Percentiles rank a stretch among this genome's conserved stretches.
Conservation (phyloP, 2,797 vertebrate species). For the Anguilla obscura region DNA sequence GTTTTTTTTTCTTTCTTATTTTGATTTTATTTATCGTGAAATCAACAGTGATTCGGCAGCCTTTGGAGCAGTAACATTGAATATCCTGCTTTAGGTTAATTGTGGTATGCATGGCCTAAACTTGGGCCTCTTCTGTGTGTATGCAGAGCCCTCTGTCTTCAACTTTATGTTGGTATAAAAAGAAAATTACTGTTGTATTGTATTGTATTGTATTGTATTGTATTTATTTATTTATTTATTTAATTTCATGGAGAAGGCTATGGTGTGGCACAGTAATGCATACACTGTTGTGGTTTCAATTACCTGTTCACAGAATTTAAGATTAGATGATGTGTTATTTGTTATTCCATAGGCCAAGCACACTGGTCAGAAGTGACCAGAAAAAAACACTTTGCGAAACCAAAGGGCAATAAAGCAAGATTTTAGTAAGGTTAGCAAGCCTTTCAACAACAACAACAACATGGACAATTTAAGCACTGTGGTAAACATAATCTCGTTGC, state of each 20-base stretch:
- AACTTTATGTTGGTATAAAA: background rate
- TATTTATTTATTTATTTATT: too few species aligned
- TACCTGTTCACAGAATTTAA: too few species aligned
- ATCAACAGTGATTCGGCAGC: background rate
- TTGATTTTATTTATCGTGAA: background rate
- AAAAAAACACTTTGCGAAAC: background rate
- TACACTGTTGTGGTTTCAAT: background rate
- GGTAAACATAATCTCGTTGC: background rate
- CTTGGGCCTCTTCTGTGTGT: background rate
- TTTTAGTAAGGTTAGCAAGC: background rate
- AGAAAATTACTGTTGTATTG: too few species aligned
- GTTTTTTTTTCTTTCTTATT: background rate
- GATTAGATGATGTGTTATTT: background rate
- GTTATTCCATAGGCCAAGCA: background rate
- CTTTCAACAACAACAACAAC: background rate
- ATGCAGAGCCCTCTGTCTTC: background rate
- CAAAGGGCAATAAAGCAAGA: background rate
- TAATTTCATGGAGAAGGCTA: background rate
- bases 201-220: too few species aligned
- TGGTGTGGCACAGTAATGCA: background rate
- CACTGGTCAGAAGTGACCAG: background rate
- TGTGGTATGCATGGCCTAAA: background rate
- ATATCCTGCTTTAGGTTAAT: background rate
- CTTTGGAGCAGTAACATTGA: background rate
- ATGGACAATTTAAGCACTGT: background rate